These are phyloP conservation scores for Protonemura montana DNA, from an alignment of 2,888 invertebrate genomes.

Conservation along the genomic window DNA sequence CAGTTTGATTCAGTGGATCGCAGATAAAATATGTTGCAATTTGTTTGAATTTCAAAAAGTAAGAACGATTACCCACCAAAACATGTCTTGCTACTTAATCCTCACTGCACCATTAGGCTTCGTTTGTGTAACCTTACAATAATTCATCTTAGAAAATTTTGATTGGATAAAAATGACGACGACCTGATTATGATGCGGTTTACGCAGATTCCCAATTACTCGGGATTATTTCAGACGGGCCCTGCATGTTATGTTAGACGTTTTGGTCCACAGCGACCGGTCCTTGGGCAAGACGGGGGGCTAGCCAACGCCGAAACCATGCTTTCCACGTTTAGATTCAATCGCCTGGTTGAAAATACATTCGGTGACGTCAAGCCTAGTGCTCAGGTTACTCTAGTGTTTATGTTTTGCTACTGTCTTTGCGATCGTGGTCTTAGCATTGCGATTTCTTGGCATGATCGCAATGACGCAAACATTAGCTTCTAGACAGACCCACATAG, in stretches of 20 bases:
- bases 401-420: constrained; percentile 9
- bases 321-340: constrained; percentile 38
- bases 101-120: no score
- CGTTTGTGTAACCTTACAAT: no score
- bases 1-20: background rate
- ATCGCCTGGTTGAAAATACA: constrained; percentile 36
- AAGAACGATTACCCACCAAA: no score
- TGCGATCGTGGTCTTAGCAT: background rate
- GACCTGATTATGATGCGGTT: background rate
- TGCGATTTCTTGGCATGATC: background rate
- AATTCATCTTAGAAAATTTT: no score
- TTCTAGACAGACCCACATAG: no score
- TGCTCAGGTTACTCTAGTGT: constrained; percentile 33
- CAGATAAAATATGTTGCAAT: no score
- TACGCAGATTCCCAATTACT: background rate
- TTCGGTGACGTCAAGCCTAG: background rate
- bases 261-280: background rate
- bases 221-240: background rate
- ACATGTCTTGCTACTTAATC: no score
- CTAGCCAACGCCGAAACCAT: background rate
- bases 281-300: background rate
- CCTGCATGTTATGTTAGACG: no score
- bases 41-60: no score
- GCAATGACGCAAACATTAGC: background rate
- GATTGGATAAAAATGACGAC: no score